phyloP scores from a whole-genome alignment of 2,113 vertebrate species.

The Globicephala melas region DNA sequence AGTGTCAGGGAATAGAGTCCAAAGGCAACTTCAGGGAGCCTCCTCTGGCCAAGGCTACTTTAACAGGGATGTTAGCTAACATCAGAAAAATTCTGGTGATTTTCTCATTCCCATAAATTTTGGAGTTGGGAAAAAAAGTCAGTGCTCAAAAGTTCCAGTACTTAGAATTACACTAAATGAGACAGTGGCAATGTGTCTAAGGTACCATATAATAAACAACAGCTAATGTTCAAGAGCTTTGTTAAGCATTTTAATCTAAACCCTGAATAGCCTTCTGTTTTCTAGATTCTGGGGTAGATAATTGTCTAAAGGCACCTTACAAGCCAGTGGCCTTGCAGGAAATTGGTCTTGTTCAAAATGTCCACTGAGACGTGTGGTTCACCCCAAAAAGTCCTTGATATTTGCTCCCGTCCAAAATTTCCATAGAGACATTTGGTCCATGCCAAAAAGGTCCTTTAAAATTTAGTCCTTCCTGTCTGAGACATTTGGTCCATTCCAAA shows the following conservation, averaged over 20 bases:
- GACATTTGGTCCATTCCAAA: neutral
- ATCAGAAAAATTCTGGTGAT: too few relatives aligned
- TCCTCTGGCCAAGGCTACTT: fast-evolving
- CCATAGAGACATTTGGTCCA: neutral
- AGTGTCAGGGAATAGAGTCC: fast-evolving
- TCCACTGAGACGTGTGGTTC: neutral
- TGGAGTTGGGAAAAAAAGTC: neutral
- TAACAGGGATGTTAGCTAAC: fast-evolving
- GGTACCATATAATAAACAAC: fast-evolving
- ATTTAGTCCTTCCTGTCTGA: neutral
- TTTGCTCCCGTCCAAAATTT: neutral
- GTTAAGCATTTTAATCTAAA: neutral
- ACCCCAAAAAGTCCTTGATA: neutral
- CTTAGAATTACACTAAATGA: neutral
- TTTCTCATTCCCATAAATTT: neutral
- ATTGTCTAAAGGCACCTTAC: too few relatives aligned
- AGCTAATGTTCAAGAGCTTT: neutral
- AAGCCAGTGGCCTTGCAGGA: neutral
- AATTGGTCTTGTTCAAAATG: neutral
- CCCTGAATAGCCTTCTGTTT: fast-evolving
- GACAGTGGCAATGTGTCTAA: neutral
- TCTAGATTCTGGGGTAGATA: fast-evolving
- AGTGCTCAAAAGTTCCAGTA: neutral
- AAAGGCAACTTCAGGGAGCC: fast-evolving
- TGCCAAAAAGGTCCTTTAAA: neutral